Evolutionary conservation across 2,797 vertebrate genomes (phyloP), one percentile per base, ranked within the genome.

Genomic region (Nannoperca australis): DNA sequence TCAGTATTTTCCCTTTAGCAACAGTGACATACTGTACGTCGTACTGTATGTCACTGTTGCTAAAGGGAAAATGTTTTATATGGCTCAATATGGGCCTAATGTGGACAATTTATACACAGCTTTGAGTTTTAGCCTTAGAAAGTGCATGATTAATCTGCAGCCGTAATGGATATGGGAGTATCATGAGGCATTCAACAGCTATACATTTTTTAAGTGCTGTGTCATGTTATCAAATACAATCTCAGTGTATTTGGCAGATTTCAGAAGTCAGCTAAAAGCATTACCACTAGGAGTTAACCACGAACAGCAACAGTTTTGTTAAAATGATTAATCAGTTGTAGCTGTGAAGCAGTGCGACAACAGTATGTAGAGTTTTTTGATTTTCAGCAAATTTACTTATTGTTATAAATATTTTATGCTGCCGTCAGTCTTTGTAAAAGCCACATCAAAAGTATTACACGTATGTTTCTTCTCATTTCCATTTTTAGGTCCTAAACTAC

Each of bases 401-500:
- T n/a, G 59, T 51, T 65, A 2, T 90, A 58, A 85, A 90, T 89
- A 83, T 85, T 89, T 89, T 4, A 87, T 79, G 76, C 75, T 63
- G 47, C 84, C 70, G 69, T 88, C 85, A 78, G 79, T 79, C 66
- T 83, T 70, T 84, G 79, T 86, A 76, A 87, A 88, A 87, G 70
- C 79, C 70, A 84, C 74, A 79, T 84, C 78, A 81, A 44, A 47
- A 79, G 51, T 36, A 67, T 85, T 84, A 71, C 68, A 73, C 70
- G 67, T 49, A 9, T 55, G 49, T 79, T 88, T 79, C 73, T 79
- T 76, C 78, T 66, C 47, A 77, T 83, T 88, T 88, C 88, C 81
- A 85, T 89, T 87, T 84, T 72, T 75, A 85, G 79, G 82, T 83
- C 83, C 73, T 78, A 76, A 88, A 91, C 89, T 86, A 93, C 85